Evolutionary conservation across 2,888 invertebrate genomes (phyloP).

Genomic region (Dioctria rufipes): DNA sequence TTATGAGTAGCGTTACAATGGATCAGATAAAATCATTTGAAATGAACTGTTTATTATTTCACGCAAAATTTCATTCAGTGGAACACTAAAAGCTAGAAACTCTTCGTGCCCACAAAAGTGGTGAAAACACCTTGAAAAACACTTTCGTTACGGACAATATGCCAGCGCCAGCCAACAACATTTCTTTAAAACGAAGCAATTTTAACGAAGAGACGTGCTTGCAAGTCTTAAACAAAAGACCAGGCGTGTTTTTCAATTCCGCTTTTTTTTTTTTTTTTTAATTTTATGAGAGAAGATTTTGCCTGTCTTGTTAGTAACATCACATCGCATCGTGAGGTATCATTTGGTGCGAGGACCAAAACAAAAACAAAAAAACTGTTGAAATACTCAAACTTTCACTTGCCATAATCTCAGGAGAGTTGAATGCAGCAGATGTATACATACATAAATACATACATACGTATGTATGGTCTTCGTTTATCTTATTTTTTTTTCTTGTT

Average conservation of each 20-base stretch:
- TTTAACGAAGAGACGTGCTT: conserved; percentile 34
- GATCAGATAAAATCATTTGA: background rate
- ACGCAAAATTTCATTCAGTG: conserved; percentile 50
- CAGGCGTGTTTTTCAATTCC: conserved; percentile 7
- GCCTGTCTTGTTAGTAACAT: conserved; percentile 22
- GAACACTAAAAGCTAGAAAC: background rate
- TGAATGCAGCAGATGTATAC: conserved; percentile 14
- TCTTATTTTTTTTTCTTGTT: conserved; percentile 24
- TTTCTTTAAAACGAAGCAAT: conserved; percentile 16
- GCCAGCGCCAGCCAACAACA: conserved; percentile 30
- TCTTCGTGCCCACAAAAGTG: background rate
- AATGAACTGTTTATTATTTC: conserved; percentile 21
- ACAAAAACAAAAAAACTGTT: background rate
- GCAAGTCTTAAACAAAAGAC: conserved; percentile 33
- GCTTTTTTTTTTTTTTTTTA: conserved; percentile 17
- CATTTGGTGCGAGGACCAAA: background rate
- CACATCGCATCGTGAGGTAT: background rate
- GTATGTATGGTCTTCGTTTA: background rate
- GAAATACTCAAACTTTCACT: conserved; percentile 44
- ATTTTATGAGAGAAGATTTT: conserved; percentile 16
- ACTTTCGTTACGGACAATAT: conserved; percentile 52
- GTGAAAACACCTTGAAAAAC: conserved; percentile 52
- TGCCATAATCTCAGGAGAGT: conserved; percentile 18
- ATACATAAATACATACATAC: no score
- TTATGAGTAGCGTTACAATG: background rate